Evolutionary conservation across 2,113 vertebrate genomes (phyloP).

Genomic region (Mystacornis crossleyi): DNA sequence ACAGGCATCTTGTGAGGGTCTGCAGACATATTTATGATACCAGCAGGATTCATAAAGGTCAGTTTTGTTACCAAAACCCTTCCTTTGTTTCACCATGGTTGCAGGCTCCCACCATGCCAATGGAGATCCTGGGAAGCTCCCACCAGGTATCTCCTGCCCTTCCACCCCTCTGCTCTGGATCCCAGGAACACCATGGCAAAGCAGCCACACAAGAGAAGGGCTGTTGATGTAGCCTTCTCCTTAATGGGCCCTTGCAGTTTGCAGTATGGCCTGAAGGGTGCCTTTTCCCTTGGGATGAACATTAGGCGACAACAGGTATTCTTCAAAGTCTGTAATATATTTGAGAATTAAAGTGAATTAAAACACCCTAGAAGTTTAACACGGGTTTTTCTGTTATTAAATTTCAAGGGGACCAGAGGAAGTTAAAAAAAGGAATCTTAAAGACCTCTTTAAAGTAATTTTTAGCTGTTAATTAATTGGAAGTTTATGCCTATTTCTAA

Average conservation of each 20-base stretch:
- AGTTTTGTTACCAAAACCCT: neutral
- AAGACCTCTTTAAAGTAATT: neutral
- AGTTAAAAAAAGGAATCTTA: neutral
- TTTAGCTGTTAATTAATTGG: neutral
- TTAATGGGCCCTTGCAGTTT: neutral
- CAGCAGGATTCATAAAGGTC: neutral
- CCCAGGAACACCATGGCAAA: neutral
- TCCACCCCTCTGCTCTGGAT: neutral
- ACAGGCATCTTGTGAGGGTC: neutral
- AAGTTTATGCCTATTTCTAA: neutral
- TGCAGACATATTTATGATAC: neutral
- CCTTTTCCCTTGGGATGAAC: neutral
- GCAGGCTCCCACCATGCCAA: rapidly evolving
- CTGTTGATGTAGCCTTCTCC: neutral
- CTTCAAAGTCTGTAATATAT: neutral
- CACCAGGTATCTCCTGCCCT: neutral
- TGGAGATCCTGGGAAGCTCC: neutral
- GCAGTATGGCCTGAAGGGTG: neutral
- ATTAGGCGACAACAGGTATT: neutral
- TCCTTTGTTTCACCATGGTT: neutral
- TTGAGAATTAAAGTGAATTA: neutral
- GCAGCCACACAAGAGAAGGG: rapidly evolving
- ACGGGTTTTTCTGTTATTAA: neutral
- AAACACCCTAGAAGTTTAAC: neutral
- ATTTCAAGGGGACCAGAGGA: neutral